Conservation (phyloP, 2,113 vertebrate genomes). For the Clarias gariepinus region DNA sequence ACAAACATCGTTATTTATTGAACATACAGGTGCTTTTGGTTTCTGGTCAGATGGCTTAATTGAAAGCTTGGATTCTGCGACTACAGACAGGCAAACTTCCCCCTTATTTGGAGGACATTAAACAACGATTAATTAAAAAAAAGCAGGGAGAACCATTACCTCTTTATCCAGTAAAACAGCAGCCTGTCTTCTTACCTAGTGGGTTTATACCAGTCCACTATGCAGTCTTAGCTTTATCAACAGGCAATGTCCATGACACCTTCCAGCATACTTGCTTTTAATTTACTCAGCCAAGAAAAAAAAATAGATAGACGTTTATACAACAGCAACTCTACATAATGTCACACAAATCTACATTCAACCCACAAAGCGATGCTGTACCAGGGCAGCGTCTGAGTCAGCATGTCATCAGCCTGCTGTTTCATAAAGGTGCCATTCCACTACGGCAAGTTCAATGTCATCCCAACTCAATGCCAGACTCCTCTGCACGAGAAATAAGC, state of each 20-base stretch:
- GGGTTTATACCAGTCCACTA: slow-evolving; percentile 48
- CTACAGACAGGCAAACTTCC: slow-evolving; percentile 64
- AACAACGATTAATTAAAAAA: slow-evolving; percentile 53
- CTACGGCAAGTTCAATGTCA: slow-evolving; percentile 29
- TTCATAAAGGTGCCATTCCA: slow-evolving; percentile 13
- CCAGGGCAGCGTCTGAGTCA: slow-evolving; percentile 67
- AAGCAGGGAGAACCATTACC: slow-evolving; percentile 66
- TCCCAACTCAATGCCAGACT: slow-evolving; percentile 27
- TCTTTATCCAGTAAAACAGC: slow-evolving; percentile 68
- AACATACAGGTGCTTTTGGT: slow-evolving; percentile 75
- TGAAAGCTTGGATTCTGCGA: slow-evolving; percentile 66
- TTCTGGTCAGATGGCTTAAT: slow-evolving; percentile 69
- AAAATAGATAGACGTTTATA: slow-evolving; percentile 62
- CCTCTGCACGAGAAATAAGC: slow-evolving; percentile 43
- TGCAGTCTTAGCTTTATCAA: slow-evolving; percentile 55
- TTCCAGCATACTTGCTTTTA: slow-evolving; percentile 51
- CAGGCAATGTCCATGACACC: slow-evolving; percentile 41
- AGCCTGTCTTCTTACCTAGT: slow-evolving; percentile 45
- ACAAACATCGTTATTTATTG: slow-evolving; percentile 80
- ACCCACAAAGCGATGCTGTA: slow-evolving; percentile 68
- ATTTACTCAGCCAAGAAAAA: slow-evolving; percentile 54
- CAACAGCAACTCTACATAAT: slow-evolving; percentile 71
- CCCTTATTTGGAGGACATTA: slow-evolving; percentile 57
- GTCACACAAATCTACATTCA: slow-evolving; percentile 77
- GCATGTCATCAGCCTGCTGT: slow-evolving; percentile 56